Conservation (phyloP, 2,888 invertebrate genomes). For the Trachelus tabidus region DNA sequence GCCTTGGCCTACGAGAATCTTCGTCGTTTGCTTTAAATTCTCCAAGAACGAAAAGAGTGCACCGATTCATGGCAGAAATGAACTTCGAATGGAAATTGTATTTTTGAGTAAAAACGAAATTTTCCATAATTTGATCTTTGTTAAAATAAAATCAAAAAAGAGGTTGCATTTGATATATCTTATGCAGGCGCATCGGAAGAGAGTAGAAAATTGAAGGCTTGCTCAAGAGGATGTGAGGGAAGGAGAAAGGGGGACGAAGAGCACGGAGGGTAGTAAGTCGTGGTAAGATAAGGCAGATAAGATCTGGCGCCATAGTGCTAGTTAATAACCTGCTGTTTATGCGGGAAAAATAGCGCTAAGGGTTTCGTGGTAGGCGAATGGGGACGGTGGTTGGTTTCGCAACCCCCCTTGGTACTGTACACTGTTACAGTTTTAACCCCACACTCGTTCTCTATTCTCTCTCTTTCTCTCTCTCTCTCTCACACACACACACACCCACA, state of each 20-base stretch:
- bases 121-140: too few relatives aligned
- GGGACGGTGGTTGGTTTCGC: slow-evolving; percentile 20
- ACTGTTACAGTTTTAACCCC: slow-evolving; percentile 6
- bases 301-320: slow-evolving; percentile 46
- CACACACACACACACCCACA: slow-evolving; percentile 17
- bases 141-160: too few relatives aligned
- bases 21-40: too few relatives aligned
- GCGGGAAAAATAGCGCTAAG: slow-evolving; percentile 47
- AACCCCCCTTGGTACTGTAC: not conserved
- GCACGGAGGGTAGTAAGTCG: slow-evolving; percentile 19
- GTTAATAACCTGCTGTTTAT: slow-evolving; percentile 58
- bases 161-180: too few relatives aligned
- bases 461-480: slow-evolving; percentile 11
- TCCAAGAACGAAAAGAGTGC: too few relatives aligned
- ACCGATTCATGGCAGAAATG: too few relatives aligned
- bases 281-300: slow-evolving; percentile 51
- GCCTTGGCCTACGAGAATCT: too few relatives aligned
- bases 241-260: slow-evolving; percentile 2
- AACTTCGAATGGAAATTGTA: too few relatives aligned
- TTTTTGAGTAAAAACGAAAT: too few relatives aligned
- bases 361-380: slow-evolving; percentile 11
- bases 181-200: not conserved
- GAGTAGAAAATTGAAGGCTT: not conserved
- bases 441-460: not conserved
- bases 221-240: not conserved